Evolutionary conservation across 1,140 invertebrate genomes (phyloP).

Genomic region (Sarcophaga peregrina): DNA sequence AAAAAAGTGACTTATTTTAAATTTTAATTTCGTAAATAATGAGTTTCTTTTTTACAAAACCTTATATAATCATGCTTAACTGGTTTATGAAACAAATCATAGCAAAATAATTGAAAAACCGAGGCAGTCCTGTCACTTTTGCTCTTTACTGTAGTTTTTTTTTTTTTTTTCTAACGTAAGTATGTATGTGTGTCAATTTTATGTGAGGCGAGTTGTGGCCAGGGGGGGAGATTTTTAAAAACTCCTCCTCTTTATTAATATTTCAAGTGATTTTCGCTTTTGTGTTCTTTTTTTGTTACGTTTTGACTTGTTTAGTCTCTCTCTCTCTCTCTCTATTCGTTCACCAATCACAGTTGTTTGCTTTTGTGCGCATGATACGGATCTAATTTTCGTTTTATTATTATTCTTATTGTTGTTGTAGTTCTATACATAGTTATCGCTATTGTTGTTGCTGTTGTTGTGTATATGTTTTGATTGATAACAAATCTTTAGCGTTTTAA

Average conservation of each 20-base stretch:
- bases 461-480: slow-evolving; percentile 37
- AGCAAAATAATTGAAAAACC: too few species aligned
- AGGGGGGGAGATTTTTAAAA: not conserved
- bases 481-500: slow-evolving; percentile 38
- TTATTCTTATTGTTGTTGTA: not conserved
- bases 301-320: not conserved
- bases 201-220: not conserved
- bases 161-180: too few species aligned
- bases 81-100: too few species aligned
- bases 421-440: not conserved
- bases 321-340: too few species aligned
- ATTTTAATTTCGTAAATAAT: too few species aligned
- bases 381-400: slow-evolving; percentile 28
- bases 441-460: slow-evolving; percentile 17
- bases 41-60: too few species aligned
- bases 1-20: too few species aligned
- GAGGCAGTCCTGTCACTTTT: too few species aligned
- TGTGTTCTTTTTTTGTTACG: not conserved
- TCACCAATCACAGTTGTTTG: slow-evolving; percentile 30
- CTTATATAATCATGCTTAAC: too few species aligned
- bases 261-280: not conserved
- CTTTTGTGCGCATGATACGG: slow-evolving; percentile 34
- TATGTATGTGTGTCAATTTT: not conserved
- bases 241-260: slow-evolving; percentile 24
- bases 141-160: too few species aligned